Base-by-base conservation (phyloP, 2,888 invertebrate genomes). In the Lymantria dispar region DNA sequence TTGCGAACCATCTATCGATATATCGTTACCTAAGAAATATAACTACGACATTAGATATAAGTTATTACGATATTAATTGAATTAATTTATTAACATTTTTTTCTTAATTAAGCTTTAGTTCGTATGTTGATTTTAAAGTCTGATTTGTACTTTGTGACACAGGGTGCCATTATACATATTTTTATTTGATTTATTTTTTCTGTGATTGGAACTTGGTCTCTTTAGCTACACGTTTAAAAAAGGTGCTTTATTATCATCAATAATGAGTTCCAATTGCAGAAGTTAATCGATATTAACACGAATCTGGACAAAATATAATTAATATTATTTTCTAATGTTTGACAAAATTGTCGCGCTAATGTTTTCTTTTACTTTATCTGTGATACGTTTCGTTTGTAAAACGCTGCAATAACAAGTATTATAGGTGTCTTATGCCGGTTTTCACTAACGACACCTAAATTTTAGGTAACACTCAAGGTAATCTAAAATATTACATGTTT, bases 381-480 rank as follows among this genome's bases (percentile, higher is more conserved):
- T 90, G 89, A 90, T 89, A 89, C 78, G 75, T 83, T 86, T 80
- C 73, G 78, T 86, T 85, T 76, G 76, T 81, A 80, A 80, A 80
- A 76, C 77, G 58, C 78, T 81, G 84, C 85, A 84, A 85, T 86
- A 85, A 82, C 74, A 58, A 81, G 78, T 83, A 81, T 82, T 80
- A 72, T 77, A 78, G 64, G 70, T 70, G 67, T 69, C 59, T 70
- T 60, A 5, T 22, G 22, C 22, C 22, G 2, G 22, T 22, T 22
- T 22, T 22, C 22, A 22, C 22, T 5, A 22, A 22, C 22, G 22
- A 22, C 22, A 22, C 5, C 5, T 3, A 22, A 22, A 22, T 22
- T 22, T 22, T 22, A 22, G 5, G 22, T 22, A 22, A 22, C 22
- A 22, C 22, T 5, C 5, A 22, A 22, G 22, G 22, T 22, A n/a